Evolutionary conservation across 2,888 invertebrate species (phyloP).

Genomic region (Drosophila leonis): DNA sequence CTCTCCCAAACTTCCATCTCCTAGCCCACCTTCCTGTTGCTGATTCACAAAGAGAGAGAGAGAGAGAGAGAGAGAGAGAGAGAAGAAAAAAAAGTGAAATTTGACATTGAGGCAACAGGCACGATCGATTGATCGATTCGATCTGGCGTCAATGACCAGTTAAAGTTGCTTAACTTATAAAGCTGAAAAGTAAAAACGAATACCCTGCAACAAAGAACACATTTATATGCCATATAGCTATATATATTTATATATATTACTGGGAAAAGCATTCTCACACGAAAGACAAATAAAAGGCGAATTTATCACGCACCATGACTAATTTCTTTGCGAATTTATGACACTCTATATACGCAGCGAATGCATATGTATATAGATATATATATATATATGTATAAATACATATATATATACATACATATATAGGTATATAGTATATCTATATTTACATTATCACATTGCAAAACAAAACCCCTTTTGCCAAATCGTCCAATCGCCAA

Average conservation of each 20-base stretch:
- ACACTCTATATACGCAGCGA: slow-evolving; percentile 49
- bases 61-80: slow-evolving; percentile 11
- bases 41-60: slow-evolving; percentile 45
- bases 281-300: slow-evolving; percentile 77
- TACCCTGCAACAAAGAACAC: slow-evolving; percentile 65
- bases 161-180: slow-evolving; percentile 43
- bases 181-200: slow-evolving; percentile 53
- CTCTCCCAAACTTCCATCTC: neutral
- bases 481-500: slow-evolving; percentile 41
- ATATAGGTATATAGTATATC: slow-evolving; percentile 2
- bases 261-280: slow-evolving; percentile 72
- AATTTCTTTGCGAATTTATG: slow-evolving; percentile 70
- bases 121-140: slow-evolving; percentile 59
- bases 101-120: slow-evolving; percentile 69
- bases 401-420: neutral
- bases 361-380: neutral
- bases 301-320: slow-evolving; percentile 80
- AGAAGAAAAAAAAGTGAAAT: slow-evolving; percentile 64
- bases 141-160: slow-evolving; percentile 68
- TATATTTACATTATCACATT: slow-evolving; percentile 14
- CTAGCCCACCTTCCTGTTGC: neutral
- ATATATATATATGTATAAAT: neutral
- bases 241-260: slow-evolving; percentile 9
- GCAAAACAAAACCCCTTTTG: slow-evolving; percentile 23
- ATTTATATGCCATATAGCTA: slow-evolving; percentile 48